These are phyloP conservation scores for Nematolebias whitei DNA, from an alignment of 2,113 vertebrate genomes.

Conservation along the genomic window DNA sequence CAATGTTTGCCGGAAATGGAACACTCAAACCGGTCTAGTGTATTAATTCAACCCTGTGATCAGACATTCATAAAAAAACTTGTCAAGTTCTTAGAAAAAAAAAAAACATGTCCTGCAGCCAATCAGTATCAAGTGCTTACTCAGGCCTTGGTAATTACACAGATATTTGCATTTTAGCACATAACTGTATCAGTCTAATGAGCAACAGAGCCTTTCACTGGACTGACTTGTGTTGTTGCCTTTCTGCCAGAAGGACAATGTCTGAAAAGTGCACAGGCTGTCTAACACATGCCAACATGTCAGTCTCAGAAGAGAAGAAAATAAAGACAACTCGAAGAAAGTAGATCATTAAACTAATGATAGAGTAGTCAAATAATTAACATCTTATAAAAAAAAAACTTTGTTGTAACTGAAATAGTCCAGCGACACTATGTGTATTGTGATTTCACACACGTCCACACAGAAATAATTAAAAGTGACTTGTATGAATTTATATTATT, in stretches of 20 bases:
- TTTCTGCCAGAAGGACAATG: constrained; percentile 19
- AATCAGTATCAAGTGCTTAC: constrained; percentile 60
- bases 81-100: constrained; percentile 49
- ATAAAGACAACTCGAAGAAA: constrained; percentile 51
- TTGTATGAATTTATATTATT: too few relatives aligned
- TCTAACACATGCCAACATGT: constrained; percentile 48
- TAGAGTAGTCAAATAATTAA: constrained; percentile 68
- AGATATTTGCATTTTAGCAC: constrained; percentile 66
- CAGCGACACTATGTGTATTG: too few relatives aligned
- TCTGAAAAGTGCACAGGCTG: constrained; percentile 42
- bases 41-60: constrained; percentile 60
- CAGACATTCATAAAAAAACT: constrained; percentile 57
- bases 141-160: constrained; percentile 60
- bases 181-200: constrained; percentile 58
- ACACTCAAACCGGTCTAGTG: constrained; percentile 54
- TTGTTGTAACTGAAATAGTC: constrained; percentile 60
- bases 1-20: constrained; percentile 51
- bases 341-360: constrained; percentile 65
- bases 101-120: constrained; percentile 53
- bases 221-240: constrained; percentile 41
- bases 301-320: constrained; percentile 36
- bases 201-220: constrained; percentile 47
- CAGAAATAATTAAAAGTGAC: too few relatives aligned
- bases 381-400: constrained; percentile 59
- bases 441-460: not conserved